These are phyloP conservation scores for Sinonovacula constricta DNA, from an alignment of 1,140 invertebrate species.

Conservation along the genomic window DNA sequence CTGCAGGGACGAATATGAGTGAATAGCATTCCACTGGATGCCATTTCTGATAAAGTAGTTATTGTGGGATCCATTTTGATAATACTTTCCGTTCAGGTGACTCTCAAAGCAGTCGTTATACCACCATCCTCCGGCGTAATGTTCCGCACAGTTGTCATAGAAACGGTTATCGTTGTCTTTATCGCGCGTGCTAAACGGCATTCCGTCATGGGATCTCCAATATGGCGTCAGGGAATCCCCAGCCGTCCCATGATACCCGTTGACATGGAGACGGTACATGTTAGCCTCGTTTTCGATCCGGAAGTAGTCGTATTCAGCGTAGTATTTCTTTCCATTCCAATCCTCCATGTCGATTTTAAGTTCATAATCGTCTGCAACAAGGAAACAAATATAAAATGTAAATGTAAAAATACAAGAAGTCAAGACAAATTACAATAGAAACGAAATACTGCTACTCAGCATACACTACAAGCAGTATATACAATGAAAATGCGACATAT, in stretches of 20 bases:
- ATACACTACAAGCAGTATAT: too few relatives aligned
- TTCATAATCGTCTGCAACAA: constrained; percentile 77
- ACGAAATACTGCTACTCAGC: too few relatives aligned
- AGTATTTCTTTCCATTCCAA: constrained; percentile 80
- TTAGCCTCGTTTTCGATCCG: constrained; percentile 84
- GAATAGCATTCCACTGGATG: constrained; percentile 78
- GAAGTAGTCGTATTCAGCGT: constrained; percentile 85
- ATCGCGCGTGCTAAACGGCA: constrained; percentile 86
- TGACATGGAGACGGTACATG: constrained; percentile 84
- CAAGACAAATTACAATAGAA: too few relatives aligned
- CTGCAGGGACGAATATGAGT: constrained; percentile 75
- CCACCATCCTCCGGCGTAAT: constrained; percentile 81
- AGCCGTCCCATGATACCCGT: constrained; percentile 83
- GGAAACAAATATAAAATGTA: too few relatives aligned
- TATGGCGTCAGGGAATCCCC: constrained; percentile 76
- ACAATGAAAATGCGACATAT: too few relatives aligned
- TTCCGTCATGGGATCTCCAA: constrained; percentile 82
- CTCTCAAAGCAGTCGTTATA: constrained; percentile 92
- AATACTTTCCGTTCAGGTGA: constrained; percentile 94
- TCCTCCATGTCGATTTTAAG: constrained; percentile 85
- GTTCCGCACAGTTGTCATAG: constrained; percentile 85
- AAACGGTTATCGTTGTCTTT: constrained; percentile 85
- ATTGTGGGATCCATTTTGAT: constrained; percentile 73
- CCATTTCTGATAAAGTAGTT: constrained; percentile 77
- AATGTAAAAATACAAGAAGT: too few relatives aligned